Evolutionary conservation across 2,797 vertebrate species (phyloP).

Genomic region (Crocodylus rhombifer): DNA sequence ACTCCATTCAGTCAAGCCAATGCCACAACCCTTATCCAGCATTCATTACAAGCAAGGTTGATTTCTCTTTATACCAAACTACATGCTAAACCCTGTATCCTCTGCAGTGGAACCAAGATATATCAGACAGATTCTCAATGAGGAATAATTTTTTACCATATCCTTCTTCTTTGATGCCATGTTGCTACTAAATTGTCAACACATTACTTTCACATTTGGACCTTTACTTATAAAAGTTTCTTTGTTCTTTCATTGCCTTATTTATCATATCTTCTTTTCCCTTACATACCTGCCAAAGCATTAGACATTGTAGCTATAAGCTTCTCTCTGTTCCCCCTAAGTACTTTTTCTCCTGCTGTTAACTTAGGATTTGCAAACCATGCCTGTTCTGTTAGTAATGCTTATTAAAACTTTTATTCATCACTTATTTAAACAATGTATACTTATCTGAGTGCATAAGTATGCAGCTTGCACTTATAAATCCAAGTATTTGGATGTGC

Average conservation of each 20-base stretch:
- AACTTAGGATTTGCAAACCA: not conserved
- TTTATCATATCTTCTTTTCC: not conserved
- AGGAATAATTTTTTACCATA: not conserved
- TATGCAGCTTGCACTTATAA: not conserved
- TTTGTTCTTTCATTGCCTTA: not conserved
- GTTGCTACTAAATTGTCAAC: not conserved
- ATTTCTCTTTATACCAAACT: constrained; percentile 14
- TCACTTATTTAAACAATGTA: not conserved
- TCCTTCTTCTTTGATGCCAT: not conserved
- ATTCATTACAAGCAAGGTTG: not conserved
- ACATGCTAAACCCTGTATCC: not conserved
- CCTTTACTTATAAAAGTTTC: not conserved
- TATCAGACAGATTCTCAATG: not conserved
- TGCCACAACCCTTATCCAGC: not conserved
- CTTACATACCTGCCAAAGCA: fast-evolving
- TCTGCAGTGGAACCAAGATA: not conserved
- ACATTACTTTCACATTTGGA: not conserved
- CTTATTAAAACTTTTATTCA: not conserved
- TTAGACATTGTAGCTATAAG: not conserved
- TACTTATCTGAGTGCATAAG: not conserved
- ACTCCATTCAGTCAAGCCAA: not conserved
- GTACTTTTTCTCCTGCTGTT: not conserved
- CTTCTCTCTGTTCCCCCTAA: not conserved
- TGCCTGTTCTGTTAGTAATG: not conserved
- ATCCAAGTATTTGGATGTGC: not conserved